Base-by-base conservation (phyloP, 1,140 invertebrate genomes). In the Brachionus rubens region DNA sequence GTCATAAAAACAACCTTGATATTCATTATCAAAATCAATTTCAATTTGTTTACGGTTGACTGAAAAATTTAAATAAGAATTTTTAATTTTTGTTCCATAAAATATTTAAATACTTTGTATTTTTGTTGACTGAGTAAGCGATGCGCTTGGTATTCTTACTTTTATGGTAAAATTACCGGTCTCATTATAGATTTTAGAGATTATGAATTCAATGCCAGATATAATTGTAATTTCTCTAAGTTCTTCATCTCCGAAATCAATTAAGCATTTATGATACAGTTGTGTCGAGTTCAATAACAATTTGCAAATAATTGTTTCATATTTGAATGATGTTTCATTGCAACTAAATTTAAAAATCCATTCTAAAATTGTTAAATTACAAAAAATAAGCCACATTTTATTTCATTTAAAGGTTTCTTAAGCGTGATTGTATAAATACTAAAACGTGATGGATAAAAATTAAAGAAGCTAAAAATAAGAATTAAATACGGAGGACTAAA, bases 1-100 rank as follows among this genome's bases (percentile, higher is more conserved):
- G 10, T 62, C 56, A 62, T 36, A 62, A 62, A 9, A 62, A 40
- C 56, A 62, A n/a, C 56, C 56, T 16, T 36, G 21, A 62, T 9
- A 40, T 36, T 33, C 56, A 40, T 14, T 19, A 3, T 16, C 14
- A 16, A 14, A 28, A 16, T 26, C 10, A 36, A 30, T 26, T 52
- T 16, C 9, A 10, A 24, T 24, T 21, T 24, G 1, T 21, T 52
- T 24, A 3, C 16, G 16, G 10, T 28, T 0, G 10, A 4, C 0
- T 19, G 16, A 30, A 33, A 30, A 30, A 33, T 30, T 19, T 14
- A 30, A n/a, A 0, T 1, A n/a, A 56, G 0, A 9, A 28, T 56
- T 10, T 28, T 28, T 56, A 48, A n/a, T 48, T 48, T 48, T 48
- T 21, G 21, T 19, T 19, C 2, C 21, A 48, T 19, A 2, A 19